Base-by-base conservation (phyloP, 2,113 vertebrate species). In the Bujurquina vittata region DNA sequence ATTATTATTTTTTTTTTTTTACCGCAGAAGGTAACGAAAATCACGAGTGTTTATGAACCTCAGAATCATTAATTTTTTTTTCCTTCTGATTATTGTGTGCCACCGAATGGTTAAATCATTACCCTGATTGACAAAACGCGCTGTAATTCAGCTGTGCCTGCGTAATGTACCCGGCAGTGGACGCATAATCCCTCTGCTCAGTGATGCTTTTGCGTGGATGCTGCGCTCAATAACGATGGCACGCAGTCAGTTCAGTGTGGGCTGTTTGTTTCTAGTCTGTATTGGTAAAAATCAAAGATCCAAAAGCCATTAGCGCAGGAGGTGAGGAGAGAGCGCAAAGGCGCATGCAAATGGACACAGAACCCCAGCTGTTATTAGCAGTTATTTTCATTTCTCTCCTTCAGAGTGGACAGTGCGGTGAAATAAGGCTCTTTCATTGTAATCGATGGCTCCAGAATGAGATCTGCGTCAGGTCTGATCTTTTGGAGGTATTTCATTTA, bases 211-310 rank as follows among this genome's bases (percentile, higher is more conserved):
- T 77, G 79, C 73, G 37, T 75, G 5, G 72, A 81, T 22, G 54
- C 55, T 2, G 5, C 10, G 75, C 65, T 87, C 83, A 77, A 37
- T 87, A 83, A 85, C 62, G 63, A 83, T 83, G 78, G 77, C 72
- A 62, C 75, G n/a, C 31, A 15, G n/a, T 73, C 75, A 2, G 62
- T 54, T 26, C 57, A 23, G 11, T 57, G 65, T 49, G 43, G 75
- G 72, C 52, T 60, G 54, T 79, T 91, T 61, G 77, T 86, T 77
- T 56, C 49, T 23, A 18, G 26, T 63, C 77, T 22, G 35, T 40
- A 22, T 73, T 58, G 54, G 59, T 74, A 8, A 59, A 84, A 85
- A 85, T 67, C 43, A 79, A 79, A 87, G 43, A 76, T 77, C 11
- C 29, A 54, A 55, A 55, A 87, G 77, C 75, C 65, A 82, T 84